These are phyloP conservation scores for Cephus pulcher DNA, from an alignment of 2,888 invertebrate species.

Conservation along the genomic window DNA sequence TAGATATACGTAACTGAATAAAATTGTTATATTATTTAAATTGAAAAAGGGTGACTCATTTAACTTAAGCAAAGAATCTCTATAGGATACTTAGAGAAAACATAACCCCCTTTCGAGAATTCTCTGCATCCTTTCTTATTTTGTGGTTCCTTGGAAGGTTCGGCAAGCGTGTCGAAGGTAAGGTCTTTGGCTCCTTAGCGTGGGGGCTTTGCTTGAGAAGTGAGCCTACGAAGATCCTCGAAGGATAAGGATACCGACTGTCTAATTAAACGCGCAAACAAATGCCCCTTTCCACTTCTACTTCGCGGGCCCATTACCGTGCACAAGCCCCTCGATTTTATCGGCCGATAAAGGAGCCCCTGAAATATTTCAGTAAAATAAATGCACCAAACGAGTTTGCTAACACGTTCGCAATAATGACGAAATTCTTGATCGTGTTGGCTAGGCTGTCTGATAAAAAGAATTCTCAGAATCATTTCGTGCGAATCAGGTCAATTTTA, in stretches of 20 bases:
- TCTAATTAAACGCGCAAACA: constrained; percentile 47
- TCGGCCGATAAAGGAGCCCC: constrained; percentile 23
- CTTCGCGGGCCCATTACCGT: constrained; percentile 28
- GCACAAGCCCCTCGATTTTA: constrained; percentile 24
- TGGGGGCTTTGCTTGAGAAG: constrained; percentile 36
- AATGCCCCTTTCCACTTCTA: constrained; percentile 39
- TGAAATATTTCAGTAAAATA: constrained; percentile 26
- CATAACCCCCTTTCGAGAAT: too few species aligned
- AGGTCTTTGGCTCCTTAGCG: constrained; percentile 21
- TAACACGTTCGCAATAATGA: constrained; percentile 25
- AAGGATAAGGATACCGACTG: constrained; percentile 42
- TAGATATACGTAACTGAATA: too few species aligned
- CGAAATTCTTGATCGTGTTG: constrained; percentile 25
- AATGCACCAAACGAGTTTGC: constrained; percentile 26
- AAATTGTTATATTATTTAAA: too few species aligned
- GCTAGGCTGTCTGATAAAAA: constrained; percentile 20
- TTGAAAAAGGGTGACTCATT: too few species aligned
- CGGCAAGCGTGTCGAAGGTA: too few species aligned
- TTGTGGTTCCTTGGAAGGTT: too few species aligned
- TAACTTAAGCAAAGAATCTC: too few species aligned
- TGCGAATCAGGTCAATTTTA: too few species aligned
- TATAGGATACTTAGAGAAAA: too few species aligned
- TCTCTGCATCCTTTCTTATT: too few species aligned
- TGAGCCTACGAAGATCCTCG: constrained; percentile 35
- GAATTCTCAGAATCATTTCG: too few species aligned